Conservation (phyloP, 2,888 invertebrate genomes). For the Proisotoma minuta region DNA sequence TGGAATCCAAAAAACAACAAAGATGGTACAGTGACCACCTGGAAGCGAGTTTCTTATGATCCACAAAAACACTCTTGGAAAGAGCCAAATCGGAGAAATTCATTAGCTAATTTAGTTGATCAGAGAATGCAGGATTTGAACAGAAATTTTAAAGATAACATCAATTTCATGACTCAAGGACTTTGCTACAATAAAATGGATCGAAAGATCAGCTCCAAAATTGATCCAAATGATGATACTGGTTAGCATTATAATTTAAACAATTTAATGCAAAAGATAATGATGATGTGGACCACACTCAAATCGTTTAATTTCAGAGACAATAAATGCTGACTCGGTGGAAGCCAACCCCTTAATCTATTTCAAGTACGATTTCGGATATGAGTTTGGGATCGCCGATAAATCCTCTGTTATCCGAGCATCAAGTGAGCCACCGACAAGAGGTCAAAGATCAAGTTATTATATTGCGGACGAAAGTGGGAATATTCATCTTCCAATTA, state of each 20-base stretch:
- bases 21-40: conserved; percentile 16
- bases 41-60: conserved; percentile 26
- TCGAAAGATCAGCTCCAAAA: conserved; percentile 4
- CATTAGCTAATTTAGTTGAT: conserved; percentile 21
- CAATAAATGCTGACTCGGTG: no score
- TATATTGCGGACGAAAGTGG: background rate
- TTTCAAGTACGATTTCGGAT: conserved; percentile 77
- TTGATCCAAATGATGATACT: no score
- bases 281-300: no score
- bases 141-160: conserved; percentile 29
- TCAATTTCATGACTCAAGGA: conserved; percentile 28
- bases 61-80: conserved; percentile 48
- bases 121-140: conserved; percentile 30
- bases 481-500: conserved; percentile 6
- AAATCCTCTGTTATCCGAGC: conserved; percentile 53
- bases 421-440: conserved; percentile 24
- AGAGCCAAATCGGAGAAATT: conserved; percentile 47
- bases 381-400: conserved; percentile 69
- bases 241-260: no score
- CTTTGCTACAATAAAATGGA: conserved; percentile 44
- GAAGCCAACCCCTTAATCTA: conserved; percentile 58
- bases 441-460: background rate
- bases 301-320: no score
- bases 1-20: conserved; percentile 20
- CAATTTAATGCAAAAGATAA: no score